These are phyloP conservation scores for Astreopora myriophthalma DNA, from an alignment of 64 coral and sea anemone genomes.

Conservation along the genomic window DNA sequence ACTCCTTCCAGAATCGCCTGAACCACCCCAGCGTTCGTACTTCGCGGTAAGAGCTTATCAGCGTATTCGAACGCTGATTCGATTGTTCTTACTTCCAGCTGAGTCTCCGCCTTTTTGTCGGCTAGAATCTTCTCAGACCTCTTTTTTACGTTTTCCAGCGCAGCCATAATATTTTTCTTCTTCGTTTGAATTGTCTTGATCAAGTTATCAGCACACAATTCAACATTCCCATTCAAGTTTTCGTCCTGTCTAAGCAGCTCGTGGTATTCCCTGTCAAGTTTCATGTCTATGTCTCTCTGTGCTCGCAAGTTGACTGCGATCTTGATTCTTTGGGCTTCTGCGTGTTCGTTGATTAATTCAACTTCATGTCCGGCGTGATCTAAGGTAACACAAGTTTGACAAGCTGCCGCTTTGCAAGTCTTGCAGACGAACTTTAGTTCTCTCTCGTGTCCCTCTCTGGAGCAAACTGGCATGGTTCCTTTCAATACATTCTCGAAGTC, in stretches of 20 bases:
- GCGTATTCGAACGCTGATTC: not conserved
- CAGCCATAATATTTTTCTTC: not conserved
- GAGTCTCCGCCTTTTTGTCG: not conserved
- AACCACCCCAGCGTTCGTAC: not conserved
- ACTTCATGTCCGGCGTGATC: too few species aligned
- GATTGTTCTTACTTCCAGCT: not conserved
- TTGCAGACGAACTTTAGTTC: too few species aligned
- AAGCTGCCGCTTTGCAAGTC: not conserved
- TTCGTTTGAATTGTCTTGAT: not conserved
- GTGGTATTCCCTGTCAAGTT: too few species aligned
- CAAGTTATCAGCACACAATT: not conserved
- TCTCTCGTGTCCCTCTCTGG: not conserved
- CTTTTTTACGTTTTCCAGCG: not conserved
- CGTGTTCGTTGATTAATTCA: not conserved
- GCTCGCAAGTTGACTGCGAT: not conserved
- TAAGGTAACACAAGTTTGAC: not conserved
- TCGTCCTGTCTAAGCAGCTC: not conserved
- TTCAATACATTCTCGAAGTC: not conserved
- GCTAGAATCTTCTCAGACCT: not conserved
- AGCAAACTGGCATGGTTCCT: not conserved
- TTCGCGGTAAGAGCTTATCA: not conserved
- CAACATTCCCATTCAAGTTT: not conserved
- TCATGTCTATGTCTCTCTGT: not conserved
- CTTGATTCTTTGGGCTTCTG: not conserved
- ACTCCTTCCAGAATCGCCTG: not conserved